phyloP scores from a whole-genome alignment of 2,888 invertebrate genomes.

The Lycocerus yunnanus region DNA sequence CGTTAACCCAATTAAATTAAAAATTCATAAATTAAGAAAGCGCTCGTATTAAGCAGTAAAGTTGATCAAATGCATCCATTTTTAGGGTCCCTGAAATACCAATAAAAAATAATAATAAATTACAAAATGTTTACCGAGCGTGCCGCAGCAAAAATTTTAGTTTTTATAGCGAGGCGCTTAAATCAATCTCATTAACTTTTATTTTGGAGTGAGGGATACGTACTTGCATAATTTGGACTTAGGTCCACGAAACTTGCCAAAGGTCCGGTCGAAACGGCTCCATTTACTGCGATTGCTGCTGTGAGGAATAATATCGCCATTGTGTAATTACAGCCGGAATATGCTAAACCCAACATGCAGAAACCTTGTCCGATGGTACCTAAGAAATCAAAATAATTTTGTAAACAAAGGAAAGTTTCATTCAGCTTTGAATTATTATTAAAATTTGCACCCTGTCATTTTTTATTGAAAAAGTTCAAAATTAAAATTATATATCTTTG shows the following conservation, averaged over 20 bases:
- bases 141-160: not conserved
- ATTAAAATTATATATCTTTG: too few species aligned
- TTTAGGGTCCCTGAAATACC: not conserved
- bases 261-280: conserved; percentile 69
- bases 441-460: too few species aligned
- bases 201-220: conserved; percentile 28
- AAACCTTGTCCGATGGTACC: conserved; percentile 66
- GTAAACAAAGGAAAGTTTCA: too few species aligned
- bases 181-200: not conserved
- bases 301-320: conserved; percentile 65
- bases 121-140: conserved; percentile 1
- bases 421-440: too few species aligned
- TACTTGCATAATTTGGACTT: conserved; percentile 65
- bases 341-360: conserved; percentile 65
- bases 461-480: too few species aligned
- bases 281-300: conserved; percentile 66
- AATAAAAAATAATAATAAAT: conserved; percentile 1
- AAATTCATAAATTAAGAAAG: not conserved
- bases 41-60: not conserved
- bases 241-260: conserved; percentile 70
- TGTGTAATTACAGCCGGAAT: conserved; percentile 65
- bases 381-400: too few species aligned
- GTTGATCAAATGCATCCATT: not conserved
- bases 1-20: not conserved
- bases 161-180: not conserved